Conservation (phyloP, 2,888 invertebrate genomes). For the Pammene fasciana region DNA sequence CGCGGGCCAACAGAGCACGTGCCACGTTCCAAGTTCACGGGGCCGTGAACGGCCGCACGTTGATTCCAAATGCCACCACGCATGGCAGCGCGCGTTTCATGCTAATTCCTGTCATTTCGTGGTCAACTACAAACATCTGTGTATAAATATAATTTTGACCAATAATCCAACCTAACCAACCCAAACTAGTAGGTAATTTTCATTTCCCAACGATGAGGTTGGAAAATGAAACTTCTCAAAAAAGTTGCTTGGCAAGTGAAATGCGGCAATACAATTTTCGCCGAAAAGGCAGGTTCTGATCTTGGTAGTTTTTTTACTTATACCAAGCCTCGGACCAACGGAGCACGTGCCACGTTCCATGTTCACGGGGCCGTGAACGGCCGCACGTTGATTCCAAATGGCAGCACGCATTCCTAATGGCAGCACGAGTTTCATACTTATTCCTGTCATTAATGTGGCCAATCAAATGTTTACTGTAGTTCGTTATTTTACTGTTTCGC, state of each 20-base stretch:
- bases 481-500: neutral
- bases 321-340: too few species aligned
- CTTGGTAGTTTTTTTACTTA: too few species aligned
- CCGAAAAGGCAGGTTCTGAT: too few species aligned
- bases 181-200: too few species aligned
- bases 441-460: constrained; percentile 17
- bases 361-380: constrained; percentile 22
- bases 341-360: constrained; percentile 15
- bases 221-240: too few species aligned
- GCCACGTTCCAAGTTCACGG: constrained; percentile 9
- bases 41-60: constrained; percentile 36
- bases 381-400: constrained; percentile 43
- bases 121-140: too few species aligned
- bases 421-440: constrained; percentile 30
- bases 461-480: constrained; percentile 9
- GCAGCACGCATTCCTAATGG: constrained; percentile 44
- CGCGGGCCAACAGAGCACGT: neutral
- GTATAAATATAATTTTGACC: too few species aligned
- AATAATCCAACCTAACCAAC: too few species aligned
- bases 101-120: constrained; percentile 29
- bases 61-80: constrained; percentile 44
- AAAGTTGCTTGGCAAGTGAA: too few species aligned
- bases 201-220: too few species aligned
- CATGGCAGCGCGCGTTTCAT: constrained; percentile 35
- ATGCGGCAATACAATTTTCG: too few species aligned